Conservation (phyloP, 37 sponge, comb jelly and placozoan genomes). For the Lycopodina hypogea region DNA sequence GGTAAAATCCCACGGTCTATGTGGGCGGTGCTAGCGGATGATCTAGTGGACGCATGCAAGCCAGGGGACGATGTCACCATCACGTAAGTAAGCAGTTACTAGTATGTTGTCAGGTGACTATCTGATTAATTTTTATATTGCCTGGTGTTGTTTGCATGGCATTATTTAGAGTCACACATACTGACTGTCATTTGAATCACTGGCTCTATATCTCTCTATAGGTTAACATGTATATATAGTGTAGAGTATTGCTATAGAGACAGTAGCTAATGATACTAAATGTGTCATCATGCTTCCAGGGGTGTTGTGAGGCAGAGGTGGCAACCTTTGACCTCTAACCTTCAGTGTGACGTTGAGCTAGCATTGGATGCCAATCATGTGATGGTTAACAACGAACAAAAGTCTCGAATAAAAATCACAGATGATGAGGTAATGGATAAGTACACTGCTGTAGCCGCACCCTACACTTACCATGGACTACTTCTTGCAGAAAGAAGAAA, state of each 20-base stretch:
- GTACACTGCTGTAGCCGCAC: no score
- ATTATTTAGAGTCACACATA: no score
- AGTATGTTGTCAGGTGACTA: background rate
- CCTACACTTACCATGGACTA: background rate
- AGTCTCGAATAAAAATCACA: slow-evolving; percentile 43
- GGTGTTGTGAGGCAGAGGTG: slow-evolving; percentile 64
- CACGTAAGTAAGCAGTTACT: no score
- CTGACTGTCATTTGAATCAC: no score
- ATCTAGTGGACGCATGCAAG: slow-evolving; percentile 95
- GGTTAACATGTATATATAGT: no score
- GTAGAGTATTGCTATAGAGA: no score
- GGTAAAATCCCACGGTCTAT: slow-evolving; percentile 81
- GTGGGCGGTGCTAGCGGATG: slow-evolving; percentile 89
- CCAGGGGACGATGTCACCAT: slow-evolving; percentile 95
- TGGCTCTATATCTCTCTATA: no score
- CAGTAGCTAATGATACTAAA: no score
- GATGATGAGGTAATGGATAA: slow-evolving; percentile 61
- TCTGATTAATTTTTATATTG: no score
- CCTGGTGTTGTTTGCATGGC: no score
- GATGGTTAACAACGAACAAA: slow-evolving; percentile 69
- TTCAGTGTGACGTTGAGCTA: slow-evolving; percentile 66
- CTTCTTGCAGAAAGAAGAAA: slow-evolving; percentile 25
- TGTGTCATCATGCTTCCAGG: no score
- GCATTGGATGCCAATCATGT: slow-evolving; percentile 77
- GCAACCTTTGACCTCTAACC: slow-evolving; percentile 38